phyloP scores from a whole-genome alignment of 2,888 invertebrate species.

The Eubasilissa splendida region DNA sequence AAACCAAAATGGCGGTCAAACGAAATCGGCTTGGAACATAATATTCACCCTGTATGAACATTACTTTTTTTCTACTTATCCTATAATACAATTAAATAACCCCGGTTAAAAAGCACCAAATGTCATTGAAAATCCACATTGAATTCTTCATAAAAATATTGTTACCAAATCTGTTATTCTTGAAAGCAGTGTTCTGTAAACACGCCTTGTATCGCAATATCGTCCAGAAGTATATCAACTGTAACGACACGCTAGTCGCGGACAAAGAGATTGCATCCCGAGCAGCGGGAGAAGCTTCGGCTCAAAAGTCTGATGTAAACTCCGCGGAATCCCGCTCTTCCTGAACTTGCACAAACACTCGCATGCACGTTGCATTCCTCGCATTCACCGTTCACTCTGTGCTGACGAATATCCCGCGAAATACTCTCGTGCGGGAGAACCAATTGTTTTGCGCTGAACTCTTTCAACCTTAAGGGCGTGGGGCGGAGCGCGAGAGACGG shows the following conservation, averaged over 20 bases:
- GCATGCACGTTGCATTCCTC: not conserved
- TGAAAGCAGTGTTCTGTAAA: constrained; percentile 16
- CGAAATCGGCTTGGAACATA: too few relatives aligned
- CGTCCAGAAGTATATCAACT: constrained; percentile 43
- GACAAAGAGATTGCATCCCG: constrained; percentile 50
- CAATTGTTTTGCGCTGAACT: not conserved
- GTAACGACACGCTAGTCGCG: constrained; percentile 11
- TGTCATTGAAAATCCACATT: too few relatives aligned
- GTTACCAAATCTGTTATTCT: not conserved
- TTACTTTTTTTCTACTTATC: too few relatives aligned
- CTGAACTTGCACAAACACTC: too few relatives aligned
- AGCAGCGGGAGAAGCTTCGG: constrained; percentile 20
- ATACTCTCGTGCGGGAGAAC: not conserved
- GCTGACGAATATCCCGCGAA: not conserved
- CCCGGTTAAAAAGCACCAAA: too few relatives aligned
- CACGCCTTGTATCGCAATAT: constrained; percentile 43
- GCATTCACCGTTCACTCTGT: not conserved
- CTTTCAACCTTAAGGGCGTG: not conserved
- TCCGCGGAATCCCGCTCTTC: not conserved
- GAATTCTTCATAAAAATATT: too few relatives aligned
- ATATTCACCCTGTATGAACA: too few relatives aligned
- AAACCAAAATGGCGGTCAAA: too few relatives aligned
- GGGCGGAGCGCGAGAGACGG: not conserved
- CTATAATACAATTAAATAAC: too few relatives aligned
- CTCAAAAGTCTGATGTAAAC: constrained; percentile 32